Percentiles rank a stretch among this genome's conserved stretches.
Evolutionary conservation across 2,888 invertebrate species (phyloP).

Genomic region (Macropis europaea): DNA sequence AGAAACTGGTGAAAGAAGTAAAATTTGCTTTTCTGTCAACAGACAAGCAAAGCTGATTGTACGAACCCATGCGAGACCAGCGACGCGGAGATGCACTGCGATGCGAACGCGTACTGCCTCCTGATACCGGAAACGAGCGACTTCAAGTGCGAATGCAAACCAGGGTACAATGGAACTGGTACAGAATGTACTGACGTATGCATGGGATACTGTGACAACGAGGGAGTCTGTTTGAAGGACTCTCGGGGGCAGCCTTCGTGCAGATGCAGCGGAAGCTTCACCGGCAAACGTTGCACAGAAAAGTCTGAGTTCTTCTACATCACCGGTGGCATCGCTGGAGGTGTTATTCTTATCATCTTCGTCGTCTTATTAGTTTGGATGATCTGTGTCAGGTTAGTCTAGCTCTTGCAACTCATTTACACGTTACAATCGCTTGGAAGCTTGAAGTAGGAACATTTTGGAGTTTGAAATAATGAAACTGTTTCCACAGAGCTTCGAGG

Average conservation of each 20-base stretch:
- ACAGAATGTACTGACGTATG: slow-evolving; percentile 91
- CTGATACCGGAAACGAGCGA: slow-evolving; percentile 90
- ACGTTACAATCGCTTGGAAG: no score
- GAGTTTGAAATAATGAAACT: not conserved
- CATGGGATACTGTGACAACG: slow-evolving; percentile 92
- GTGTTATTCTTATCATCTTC: slow-evolving; percentile 95
- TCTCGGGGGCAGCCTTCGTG: slow-evolving; percentile 92
- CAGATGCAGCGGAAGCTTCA: slow-evolving; percentile 94
- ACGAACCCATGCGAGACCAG: slow-evolving; percentile 94
- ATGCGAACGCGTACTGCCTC: slow-evolving; percentile 92
- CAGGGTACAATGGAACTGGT: slow-evolving; percentile 95
- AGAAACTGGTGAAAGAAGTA: no score
- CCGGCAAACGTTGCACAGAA: slow-evolving; percentile 92
- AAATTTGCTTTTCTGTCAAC: slow-evolving; percentile 25
- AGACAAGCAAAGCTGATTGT: slow-evolving; percentile 91
- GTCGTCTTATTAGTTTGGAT: slow-evolving; percentile 97
- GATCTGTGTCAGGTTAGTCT: slow-evolving; percentile 92
- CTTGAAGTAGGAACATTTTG: not conserved
- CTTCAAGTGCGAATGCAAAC: slow-evolving; percentile 95
- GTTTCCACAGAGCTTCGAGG: slow-evolving; percentile 85
- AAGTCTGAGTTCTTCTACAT: slow-evolving; percentile 98
- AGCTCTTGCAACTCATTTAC: not conserved
- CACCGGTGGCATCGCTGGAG: slow-evolving; percentile 95
- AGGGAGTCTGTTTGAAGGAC: slow-evolving; percentile 93
- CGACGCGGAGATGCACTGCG: slow-evolving; percentile 91